Evolutionary conservation across 2,113 vertebrate genomes (phyloP), one percentile per base, ranked within the genome.

Genomic region (Chelonoidis abingdonii): DNA sequence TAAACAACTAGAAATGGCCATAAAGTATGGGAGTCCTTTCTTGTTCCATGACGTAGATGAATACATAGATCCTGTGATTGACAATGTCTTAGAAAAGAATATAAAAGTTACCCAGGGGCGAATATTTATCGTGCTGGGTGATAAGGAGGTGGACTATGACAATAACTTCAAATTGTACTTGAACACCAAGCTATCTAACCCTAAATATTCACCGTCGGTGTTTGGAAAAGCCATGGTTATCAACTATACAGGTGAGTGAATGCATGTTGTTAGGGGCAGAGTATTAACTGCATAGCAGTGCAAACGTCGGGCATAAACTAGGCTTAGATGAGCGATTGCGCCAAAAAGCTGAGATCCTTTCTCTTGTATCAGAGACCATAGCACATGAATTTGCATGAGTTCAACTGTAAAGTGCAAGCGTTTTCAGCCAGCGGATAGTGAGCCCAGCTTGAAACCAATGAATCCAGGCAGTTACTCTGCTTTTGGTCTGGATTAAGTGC

Each of bases 161-260:
- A 98, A 98, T 41, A 99, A 99, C 97, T 99, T 99, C 95, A 98
- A 98, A 94, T 98, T 99, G 52, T 99, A 99, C 93, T 98, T 99
- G 89, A 99, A 99, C 98, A 99, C 99, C 95, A 99, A 99, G 96
- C 97, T 99, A 93, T 96, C 99, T 5, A 99, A 99, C 92, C 99
- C 99, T 29, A 98, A 98, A 92, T 99, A 99, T 95, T 98, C 98
- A 8, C 99, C 99, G 0, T 99, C 99, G 0, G 99, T 99, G 92
- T 99, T 99, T 96, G 99, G 99, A 87, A 99, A 99, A 97, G 99
- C 99, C 90, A 99, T 99, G 99, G 99, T 99, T 96, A 99, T 99
- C 93, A 99, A 99, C 92, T 99, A 99, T 31, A 99, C 99, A 10
- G 99, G 99, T 99, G 94, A 98, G 98, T 5, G 59, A 4, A 59